Evolutionary conservation across 2,888 invertebrate species (phyloP).

Genomic region (Tachina fera): DNA sequence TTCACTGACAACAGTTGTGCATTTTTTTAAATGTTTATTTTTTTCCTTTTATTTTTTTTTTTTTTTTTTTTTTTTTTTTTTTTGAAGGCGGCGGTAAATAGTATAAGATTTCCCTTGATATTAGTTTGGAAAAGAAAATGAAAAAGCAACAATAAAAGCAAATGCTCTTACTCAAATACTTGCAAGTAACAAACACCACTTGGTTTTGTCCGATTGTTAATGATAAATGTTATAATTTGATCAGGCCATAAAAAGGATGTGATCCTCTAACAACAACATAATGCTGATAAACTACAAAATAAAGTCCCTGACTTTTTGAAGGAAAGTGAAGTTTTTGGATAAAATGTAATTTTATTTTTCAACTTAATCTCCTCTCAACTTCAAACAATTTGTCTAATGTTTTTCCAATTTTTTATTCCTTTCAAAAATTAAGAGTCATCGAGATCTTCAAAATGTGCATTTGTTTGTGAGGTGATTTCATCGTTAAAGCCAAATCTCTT

Average conservation of each 20-base stretch:
- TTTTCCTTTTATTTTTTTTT: conserved; percentile 21
- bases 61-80: conserved; percentile 46
- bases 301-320: too few relatives aligned
- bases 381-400: too few relatives aligned
- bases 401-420: too few relatives aligned
- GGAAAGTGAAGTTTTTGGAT: too few relatives aligned
- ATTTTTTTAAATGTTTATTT: conserved; percentile 55
- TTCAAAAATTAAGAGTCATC: too few relatives aligned
- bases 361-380: too few relatives aligned
- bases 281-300: not conserved
- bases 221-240: conserved; percentile 56
- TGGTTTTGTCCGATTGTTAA: conserved; percentile 59
- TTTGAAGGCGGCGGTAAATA: conserved; percentile 66
- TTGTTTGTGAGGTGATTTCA: too few relatives aligned
- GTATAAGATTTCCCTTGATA: conserved; percentile 71
- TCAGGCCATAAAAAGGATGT: conserved; percentile 37
- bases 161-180: conserved; percentile 26
- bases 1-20: conserved; percentile 67
- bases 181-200: conserved; percentile 57
- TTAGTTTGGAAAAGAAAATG: conserved; percentile 56
- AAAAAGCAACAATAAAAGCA: conserved; percentile 25
- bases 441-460: too few relatives aligned
- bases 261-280: conserved; percentile 4
- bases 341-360: too few relatives aligned
- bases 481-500: too few relatives aligned